Conservation (phyloP, 2,113 vertebrate species). For the Austrofundulus limnaeus region DNA sequence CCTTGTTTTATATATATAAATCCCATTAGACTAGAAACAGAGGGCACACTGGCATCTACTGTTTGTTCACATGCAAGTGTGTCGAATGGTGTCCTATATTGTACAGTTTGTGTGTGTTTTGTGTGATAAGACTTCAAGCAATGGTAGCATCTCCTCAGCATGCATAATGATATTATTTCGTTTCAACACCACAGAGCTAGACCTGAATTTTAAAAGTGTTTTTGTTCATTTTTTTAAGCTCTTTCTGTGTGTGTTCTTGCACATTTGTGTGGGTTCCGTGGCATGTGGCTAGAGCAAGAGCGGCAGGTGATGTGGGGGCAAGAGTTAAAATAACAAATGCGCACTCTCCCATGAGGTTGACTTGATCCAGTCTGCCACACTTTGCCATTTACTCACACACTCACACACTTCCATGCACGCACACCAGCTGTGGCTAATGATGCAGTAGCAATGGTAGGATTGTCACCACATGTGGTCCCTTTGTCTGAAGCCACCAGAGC, state of each 20-base stretch:
- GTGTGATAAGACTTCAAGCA: conserved; percentile 1
- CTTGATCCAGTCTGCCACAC: conserved; percentile 63
- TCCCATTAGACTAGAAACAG: conserved; percentile 42
- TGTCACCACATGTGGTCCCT: conserved; percentile 67
- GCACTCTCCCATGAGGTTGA: conserved; percentile 43
- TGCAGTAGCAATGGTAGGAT: conserved; percentile 44
- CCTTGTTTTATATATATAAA: conserved; percentile 16
- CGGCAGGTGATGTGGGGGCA: conserved; percentile 41
- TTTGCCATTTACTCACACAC: conserved; percentile 14
- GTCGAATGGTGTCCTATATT: conserved; percentile 6
- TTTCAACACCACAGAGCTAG: conserved; percentile 1
- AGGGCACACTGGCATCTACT: conserved; percentile 21
- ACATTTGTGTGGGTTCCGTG: conserved; percentile 3
- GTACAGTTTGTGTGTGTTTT: conserved; percentile 10
- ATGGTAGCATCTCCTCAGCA: conserved; percentile 7
- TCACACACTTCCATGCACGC: conserved; percentile 2
- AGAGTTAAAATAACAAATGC: conserved; percentile 65
- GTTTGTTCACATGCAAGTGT: background rate
- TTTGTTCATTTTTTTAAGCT: background rate
- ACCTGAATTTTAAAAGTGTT: too few relatives aligned
- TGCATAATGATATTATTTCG: conserved; percentile 22
- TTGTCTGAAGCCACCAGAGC: conserved; percentile 61
- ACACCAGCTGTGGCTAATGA: conserved; percentile 71
- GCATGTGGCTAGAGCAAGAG: conserved; percentile 13
- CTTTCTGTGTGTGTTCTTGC: background rate